Evolutionary conservation across 1,140 invertebrate species (phyloP).

Genomic region (Anthonomus grandis): DNA sequence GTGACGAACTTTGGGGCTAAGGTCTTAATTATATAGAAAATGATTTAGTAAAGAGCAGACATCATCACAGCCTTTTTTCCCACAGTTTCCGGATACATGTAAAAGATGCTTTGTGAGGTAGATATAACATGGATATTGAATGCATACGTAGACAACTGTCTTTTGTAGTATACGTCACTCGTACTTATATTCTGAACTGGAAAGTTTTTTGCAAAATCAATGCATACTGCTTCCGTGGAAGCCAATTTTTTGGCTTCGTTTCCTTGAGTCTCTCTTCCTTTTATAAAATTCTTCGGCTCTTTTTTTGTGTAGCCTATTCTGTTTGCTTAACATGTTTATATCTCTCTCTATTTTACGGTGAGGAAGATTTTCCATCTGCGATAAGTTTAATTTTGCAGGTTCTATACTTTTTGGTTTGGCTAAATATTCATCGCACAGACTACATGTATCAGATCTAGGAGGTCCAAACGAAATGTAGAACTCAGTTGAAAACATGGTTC

Average conservation of each 20-base stretch:
- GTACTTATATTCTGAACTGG: slow-evolving; percentile 33
- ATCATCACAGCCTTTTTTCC: slow-evolving; percentile 34
- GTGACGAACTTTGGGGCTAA: slow-evolving; percentile 14
- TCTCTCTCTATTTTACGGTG: slow-evolving; percentile 1
- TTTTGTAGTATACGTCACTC: slow-evolving; percentile 38
- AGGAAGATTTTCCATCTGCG: slow-evolving; percentile 1
- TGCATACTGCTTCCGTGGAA: slow-evolving; percentile 26
- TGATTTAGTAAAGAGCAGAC: slow-evolving; percentile 35
- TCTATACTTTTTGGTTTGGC: slow-evolving; percentile 8
- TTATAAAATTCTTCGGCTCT: slow-evolving; percentile 31
- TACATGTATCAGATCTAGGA: slow-evolving; percentile 13
- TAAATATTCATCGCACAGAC: slow-evolving; percentile 14
- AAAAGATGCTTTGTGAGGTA: slow-evolving; percentile 25
- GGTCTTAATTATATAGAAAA: slow-evolving; percentile 27
- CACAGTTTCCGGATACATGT: slow-evolving; percentile 30
- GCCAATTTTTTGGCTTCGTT: slow-evolving; percentile 7
- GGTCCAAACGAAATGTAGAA: slow-evolving; percentile 25
- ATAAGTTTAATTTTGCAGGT: not conserved
- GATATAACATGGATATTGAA: slow-evolving; percentile 37
- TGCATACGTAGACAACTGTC: slow-evolving; percentile 31
- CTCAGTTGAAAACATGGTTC: no score
- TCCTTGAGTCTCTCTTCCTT: slow-evolving; percentile 24
- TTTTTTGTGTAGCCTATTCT: slow-evolving; percentile 19
- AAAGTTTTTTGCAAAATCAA: slow-evolving; percentile 35
- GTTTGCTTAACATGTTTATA: not conserved